Percentiles rank a stretch among this genome's conserved stretches.
These are phyloP conservation scores for Eremophila alpestris DNA, from an alignment of 2,797 vertebrate genomes.

Conservation along the genomic window DNA sequence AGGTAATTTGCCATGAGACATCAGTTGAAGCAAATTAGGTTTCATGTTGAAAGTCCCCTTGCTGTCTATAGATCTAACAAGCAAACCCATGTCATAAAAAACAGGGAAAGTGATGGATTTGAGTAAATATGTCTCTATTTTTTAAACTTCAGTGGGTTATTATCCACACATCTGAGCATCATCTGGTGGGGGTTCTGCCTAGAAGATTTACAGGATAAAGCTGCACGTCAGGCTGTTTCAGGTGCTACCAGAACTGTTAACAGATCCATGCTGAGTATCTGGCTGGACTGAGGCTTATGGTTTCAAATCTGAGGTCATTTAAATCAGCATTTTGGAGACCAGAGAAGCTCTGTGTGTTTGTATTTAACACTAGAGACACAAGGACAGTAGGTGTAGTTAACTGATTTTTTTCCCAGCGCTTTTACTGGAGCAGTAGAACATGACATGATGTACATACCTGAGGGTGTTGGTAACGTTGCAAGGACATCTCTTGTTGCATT, in stretches of 20 bases:
- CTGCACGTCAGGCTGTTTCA: background rate
- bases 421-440: background rate
- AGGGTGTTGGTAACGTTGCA: conserved; percentile 88
- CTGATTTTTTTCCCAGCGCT: background rate
- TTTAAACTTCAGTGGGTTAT: background rate
- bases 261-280: background rate
- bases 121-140: background rate
- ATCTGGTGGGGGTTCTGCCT: background rate
- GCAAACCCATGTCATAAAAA: conserved; percentile 7
- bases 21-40: conserved; percentile 62
- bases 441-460: conserved; percentile 77
- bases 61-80: conserved; percentile 22
- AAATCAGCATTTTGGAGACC: background rate
- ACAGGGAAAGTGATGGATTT: background rate
- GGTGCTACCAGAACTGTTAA: background rate
- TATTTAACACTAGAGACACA: background rate
- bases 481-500: conserved; percentile 93
- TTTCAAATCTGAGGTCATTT: background rate
- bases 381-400: background rate
- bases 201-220: background rate
- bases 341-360: background rate
- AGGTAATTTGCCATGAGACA: conserved; percentile 61
- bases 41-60: conserved; percentile 43
- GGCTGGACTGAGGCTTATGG: background rate
- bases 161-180: background rate